Evolutionary conservation across 2,113 vertebrate species (phyloP), one percentile per base, ranked within the genome.

Genomic region (Ctenomys sociabilis): DNA sequence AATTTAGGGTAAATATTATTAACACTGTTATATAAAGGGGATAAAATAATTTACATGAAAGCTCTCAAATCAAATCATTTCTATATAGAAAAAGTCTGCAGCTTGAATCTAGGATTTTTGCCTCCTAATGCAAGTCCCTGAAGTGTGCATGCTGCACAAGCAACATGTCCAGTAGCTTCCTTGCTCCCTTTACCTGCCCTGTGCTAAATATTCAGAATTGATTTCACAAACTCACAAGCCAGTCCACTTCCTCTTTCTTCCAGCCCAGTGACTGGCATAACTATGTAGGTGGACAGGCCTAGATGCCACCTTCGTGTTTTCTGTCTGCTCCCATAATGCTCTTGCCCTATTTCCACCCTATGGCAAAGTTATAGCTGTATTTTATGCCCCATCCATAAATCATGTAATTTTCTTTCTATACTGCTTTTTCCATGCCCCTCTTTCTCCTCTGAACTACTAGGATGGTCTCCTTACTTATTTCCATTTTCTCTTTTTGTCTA

Each of bases 1-100:
- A 49, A 70, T 96, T 87, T 81, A 87, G 88, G 26, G 21, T 91
- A 90, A 61, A 16, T n/a, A 45, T 88, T 85, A 97, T 83, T 70
- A 85, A 95, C 35, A 40, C 85, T 40, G 85, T 95, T 97, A 92
- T 93, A 40, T 57, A 84, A 78, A 83, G 68, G 30, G 40, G 11
- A 16, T 86, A 57, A 92, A 89, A 90, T 28, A 96, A 94, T 17
- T 40, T 78, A 83, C 37, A 80, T 54, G 66, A 88, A 17, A 85
- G 73, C 37, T 3, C 21, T 7, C 49, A 90, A 82, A 43, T 88
- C n/a, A 96, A 87, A 78, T 95, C 21, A 80, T 73, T 95, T 91
- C 64, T 93, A 90, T 17, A 2, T 40, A 86, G 52, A 88, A 95
- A 83, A n/a, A 5, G 59, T 3, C 6, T 91, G 54, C 37, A 84